Base-by-base conservation (phyloP, 2,888 invertebrate species). In the Romanomermis culicivorax region DNA sequence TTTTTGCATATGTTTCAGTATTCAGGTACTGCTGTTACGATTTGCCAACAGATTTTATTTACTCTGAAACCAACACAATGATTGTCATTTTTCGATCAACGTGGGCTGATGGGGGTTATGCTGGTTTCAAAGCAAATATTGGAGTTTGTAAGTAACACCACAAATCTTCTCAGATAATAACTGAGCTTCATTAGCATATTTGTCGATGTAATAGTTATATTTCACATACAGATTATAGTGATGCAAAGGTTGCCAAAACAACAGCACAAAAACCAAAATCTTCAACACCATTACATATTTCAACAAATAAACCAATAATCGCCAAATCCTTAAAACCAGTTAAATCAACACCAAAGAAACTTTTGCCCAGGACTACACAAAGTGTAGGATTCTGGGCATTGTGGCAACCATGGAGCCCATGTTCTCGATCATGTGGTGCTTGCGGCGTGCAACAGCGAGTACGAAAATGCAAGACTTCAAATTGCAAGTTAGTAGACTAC, bases 41-140 rank as follows among this genome's bases (percentile, higher is more conserved):
- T 14, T 60, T 58, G 47, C 67, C 88, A 83, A 53, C 85, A 83
- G 57, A 87, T 85, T 75, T 86, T 83, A 75, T 91, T 85, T 64
- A 89, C 84, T 91, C 91, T 85, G 84, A 89, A 86, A 75, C 87
- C 87, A 56, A 87, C 84, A 63, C 88, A 80, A 53, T 86, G 80
- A 73, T 87, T 23, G 85, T 86, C 79, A 76, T 91, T 85, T 67
- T 67, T 59, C 60, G 62, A 3, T 60, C 67, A 1, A 62, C 62
- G 50, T 56, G 60, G 1, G 59, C 63, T 4, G 55, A n/a, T 36
- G 17, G 36, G 7, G 36, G 49, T 1, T 65, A 65, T 47, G 55
- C 64, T 30, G 67, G 66, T 1, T 65, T 65, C 56, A 45, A 45
- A 23, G 47, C 47, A 23, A 45, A 23, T 17, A 23, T 45, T 20